Evolutionary conservation across 53 echinoderm and acorn worm species (phyloP), one percentile per base, ranked within the genome.

Genomic region (Zoroaster sp.): DNA sequence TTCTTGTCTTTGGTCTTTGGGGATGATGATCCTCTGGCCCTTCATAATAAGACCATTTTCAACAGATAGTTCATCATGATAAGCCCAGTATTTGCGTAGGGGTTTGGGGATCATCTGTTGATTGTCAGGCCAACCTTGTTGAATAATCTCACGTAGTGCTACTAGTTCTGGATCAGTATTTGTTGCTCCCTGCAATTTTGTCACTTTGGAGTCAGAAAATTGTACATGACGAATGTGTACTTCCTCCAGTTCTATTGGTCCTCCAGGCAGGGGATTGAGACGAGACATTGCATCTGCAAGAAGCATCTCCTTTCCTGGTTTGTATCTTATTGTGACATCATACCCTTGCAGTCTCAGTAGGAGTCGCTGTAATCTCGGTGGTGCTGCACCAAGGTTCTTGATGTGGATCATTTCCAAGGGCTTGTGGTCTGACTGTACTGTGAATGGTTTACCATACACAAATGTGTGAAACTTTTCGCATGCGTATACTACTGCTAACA

Each of bases 11-110:
- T 75, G 37, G n/a, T 35, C 51, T 71, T 34, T 53, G 15, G 87
- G 91, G 13, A 91, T 91, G 73, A 91, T 38, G 49, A 91, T 89
- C 53, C 87, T 42, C 4, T 44, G 75, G 34, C 90, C 93, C 35
- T 87, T 93, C 75, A 91, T 40, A 17, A 90, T 37, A 2, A 82
- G 46, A 4, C 88, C 90, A 66, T 89, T 77, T n/a, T 90, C 87
- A 28, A 90, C 55, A 36, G 91, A 83, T 6, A 94, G 36, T 40
- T 77, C 40, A 63, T 94, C 94, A 4, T 80, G 52, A 20, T 63
- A 74, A 28, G 91, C 75, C 93, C 90, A 93, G 74, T 88, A 82
- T 4, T 80, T 66, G 5, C 75, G 88, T 4, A 93, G 51, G 0
- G 66, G 74, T 66, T 81, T 82, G 3, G 93, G 90, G 44, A 93